phyloP scores from a whole-genome alignment of 2,113 vertebrate genomes.

The Alces alces region DNA sequence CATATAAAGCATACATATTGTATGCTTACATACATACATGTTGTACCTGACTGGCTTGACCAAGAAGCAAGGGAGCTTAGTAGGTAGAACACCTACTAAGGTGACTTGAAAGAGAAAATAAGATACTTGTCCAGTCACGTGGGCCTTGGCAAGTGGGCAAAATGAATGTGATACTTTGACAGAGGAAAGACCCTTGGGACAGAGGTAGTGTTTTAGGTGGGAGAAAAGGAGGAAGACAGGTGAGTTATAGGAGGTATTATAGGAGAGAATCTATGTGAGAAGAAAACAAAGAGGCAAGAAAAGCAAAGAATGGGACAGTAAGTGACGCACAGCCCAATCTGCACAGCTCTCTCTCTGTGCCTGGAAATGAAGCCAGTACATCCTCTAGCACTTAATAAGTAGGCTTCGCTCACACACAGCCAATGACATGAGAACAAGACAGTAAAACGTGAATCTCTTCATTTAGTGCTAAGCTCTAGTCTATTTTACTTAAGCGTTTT shows the following conservation, averaged over 20 bases:
- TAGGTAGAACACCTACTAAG: not conserved
- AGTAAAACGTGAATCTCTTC: not conserved
- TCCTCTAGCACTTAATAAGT: not conserved
- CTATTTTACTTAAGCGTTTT: conserved; percentile 43
- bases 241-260: not conserved
- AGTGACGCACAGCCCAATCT: not conserved
- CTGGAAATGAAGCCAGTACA: not conserved
- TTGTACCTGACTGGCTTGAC: not conserved
- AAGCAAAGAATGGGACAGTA: not conserved
- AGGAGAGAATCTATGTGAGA: not conserved
- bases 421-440: not conserved
- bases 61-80: not conserved
- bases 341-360: not conserved
- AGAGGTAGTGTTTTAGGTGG: not conserved
- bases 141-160: not conserved
- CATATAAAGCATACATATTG: not conserved
- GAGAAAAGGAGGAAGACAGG: not conserved
- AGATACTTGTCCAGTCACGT: not conserved
- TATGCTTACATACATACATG: not conserved
- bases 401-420: not conserved
- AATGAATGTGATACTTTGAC: not conserved
- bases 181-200: not conserved
- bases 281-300: not conserved
- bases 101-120: not conserved
- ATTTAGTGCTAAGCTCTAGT: not conserved